These are phyloP conservation scores for Enteromius trimaculatus DNA, from an alignment of 2,797 vertebrate genomes.

Conservation along the genomic window DNA sequence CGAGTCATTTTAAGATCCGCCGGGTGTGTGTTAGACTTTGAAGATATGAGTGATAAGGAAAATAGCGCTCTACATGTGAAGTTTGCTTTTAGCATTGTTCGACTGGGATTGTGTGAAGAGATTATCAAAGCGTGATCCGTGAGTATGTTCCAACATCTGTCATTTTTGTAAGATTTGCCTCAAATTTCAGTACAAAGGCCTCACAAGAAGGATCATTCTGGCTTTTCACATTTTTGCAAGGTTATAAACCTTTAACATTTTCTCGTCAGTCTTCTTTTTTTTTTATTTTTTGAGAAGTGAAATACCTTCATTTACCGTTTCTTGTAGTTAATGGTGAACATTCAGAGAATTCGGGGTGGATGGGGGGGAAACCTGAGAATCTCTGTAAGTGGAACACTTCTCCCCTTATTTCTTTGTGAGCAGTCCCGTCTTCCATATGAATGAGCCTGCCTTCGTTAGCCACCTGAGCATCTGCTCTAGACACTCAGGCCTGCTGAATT, in stretches of 20 bases:
- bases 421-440: slow-evolving; percentile 44
- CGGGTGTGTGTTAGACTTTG: slow-evolving; percentile 6
- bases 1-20: slow-evolving; percentile 43
- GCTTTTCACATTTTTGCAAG: slow-evolving; percentile 1
- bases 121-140: neutral
- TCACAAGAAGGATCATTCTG: neutral
- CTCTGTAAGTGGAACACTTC: slow-evolving; percentile 35
- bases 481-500: slow-evolving; percentile 70
- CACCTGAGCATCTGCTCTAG: slow-evolving; percentile 68
- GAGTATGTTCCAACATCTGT: neutral
- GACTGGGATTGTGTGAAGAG: neutral
- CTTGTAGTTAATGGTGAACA: slow-evolving; percentile 29
- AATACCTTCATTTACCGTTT: slow-evolving; percentile 36
- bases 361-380: neutral
- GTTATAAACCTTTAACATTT: slow-evolving; percentile 20
- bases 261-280: neutral
- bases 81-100: slow-evolving; percentile 11
- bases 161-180: slow-evolving; percentile 1
- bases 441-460: slow-evolving; percentile 55
- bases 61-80: neutral
- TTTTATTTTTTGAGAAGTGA: slow-evolving; percentile 4
- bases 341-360: neutral
- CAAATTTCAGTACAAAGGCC: neutral
- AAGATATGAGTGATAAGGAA: slow-evolving; percentile 7
- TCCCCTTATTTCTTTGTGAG: slow-evolving; percentile 36